Evolutionary conservation across 2,797 vertebrate species (phyloP).

Genomic region (Rhinella marina): DNA sequence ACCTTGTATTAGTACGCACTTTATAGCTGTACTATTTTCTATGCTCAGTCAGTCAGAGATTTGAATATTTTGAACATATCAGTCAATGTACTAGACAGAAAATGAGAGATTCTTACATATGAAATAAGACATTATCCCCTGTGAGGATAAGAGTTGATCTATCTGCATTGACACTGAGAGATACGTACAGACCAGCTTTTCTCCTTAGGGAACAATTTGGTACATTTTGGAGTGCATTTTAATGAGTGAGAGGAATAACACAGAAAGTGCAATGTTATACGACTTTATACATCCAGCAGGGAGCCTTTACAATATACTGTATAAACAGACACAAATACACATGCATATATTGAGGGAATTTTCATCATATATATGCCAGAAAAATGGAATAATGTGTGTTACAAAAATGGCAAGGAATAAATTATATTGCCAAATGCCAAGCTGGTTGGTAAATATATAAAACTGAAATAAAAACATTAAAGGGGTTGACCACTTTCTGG

Average conservation of each 20-base stretch:
- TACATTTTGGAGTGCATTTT: constrained; percentile 17
- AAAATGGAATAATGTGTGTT: background rate
- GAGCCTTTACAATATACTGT: background rate
- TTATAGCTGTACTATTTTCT: background rate
- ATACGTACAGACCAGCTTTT: constrained; percentile 6
- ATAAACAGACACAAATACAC: background rate
- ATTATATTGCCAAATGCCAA: too few relatives aligned
- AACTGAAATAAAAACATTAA: too few relatives aligned
- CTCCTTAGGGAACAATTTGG: constrained; percentile 9
- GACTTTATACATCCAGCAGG: background rate
- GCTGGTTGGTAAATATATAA: too few relatives aligned
- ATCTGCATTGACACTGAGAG: background rate
- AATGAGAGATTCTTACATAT: background rate
- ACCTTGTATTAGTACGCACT: background rate
- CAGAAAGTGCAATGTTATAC: background rate
- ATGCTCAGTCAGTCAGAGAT: background rate
- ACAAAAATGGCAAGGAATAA: background rate
- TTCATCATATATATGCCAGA: background rate
- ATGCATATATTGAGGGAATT: background rate
- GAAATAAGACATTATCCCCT: background rate
- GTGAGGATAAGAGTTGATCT: background rate
- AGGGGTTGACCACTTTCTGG: too few relatives aligned
- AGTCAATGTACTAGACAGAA: background rate
- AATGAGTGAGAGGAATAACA: background rate
- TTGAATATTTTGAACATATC: background rate